phyloP scores from a whole-genome alignment of 2,888 invertebrate genomes.

The Lithophane semibrunnea region DNA sequence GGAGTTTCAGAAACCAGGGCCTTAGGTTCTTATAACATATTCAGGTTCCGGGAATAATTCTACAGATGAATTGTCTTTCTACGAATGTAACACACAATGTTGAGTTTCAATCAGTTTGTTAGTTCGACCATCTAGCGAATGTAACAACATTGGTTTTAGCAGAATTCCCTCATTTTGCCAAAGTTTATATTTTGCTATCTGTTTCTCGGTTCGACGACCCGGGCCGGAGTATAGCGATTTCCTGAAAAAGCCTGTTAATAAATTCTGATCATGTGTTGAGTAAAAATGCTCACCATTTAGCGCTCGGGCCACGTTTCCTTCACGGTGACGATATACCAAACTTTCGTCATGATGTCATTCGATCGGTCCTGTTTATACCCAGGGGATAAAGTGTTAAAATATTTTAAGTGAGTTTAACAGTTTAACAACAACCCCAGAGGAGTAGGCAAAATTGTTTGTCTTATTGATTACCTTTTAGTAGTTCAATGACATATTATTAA shows the following conservation, averaged over 20 bases:
- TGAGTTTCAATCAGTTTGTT: neutral
- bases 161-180: neutral
- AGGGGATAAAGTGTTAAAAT: constrained; percentile 7
- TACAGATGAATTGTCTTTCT: neutral
- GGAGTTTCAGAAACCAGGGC: neutral
- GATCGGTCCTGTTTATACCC: neutral
- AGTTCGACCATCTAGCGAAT: neutral
- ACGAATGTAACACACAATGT: neutral
- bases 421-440: neutral
- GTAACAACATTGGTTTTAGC: neutral
- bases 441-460: constrained; percentile 20
- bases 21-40: too few species aligned
- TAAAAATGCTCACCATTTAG: constrained; percentile 47
- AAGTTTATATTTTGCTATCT: neutral
- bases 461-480: constrained; percentile 12
- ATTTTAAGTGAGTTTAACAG: constrained; percentile 28
- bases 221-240: neutral
- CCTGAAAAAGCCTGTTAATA: constrained; percentile 30
- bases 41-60: neutral
- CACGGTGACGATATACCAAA: constrained; percentile 26
- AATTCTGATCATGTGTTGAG: constrained; percentile 43
- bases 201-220: constrained; percentile 28
- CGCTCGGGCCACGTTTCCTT: constrained; percentile 41
- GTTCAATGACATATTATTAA: constrained; percentile 43
- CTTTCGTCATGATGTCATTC: constrained; percentile 24